Conservation (phyloP, 2,797 vertebrate species). For the Cyprinodon diabolis region DNA sequence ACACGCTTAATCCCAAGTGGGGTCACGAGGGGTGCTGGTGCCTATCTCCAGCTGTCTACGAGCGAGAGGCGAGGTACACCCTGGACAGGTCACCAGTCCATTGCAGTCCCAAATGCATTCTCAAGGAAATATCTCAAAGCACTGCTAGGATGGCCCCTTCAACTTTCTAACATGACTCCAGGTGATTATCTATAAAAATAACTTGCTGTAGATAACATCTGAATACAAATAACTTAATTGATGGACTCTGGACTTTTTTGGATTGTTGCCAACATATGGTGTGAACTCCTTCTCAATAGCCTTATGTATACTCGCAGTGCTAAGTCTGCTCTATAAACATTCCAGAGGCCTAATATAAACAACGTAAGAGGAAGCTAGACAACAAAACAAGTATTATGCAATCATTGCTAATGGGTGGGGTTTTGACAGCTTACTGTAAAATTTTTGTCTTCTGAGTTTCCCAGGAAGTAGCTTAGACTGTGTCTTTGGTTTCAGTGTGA, state of each 20-base stretch:
- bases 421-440: background rate
- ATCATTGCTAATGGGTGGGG: background rate
- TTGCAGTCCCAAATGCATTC: background rate
- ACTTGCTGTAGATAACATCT: background rate
- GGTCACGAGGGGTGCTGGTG: no score
- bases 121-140: background rate
- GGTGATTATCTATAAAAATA: background rate
- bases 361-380: background rate
- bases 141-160: background rate
- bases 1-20: no score
- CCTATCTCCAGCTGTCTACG: no score
- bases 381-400: background rate
- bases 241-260: background rate
- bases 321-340: background rate
- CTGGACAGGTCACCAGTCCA: no score
- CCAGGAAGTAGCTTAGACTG: background rate
- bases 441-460: constrained; percentile 9
- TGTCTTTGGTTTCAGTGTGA: background rate
- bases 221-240: background rate
- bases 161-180: background rate
- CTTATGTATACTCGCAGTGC: background rate
- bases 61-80: no score
- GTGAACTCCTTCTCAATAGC: background rate
- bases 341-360: background rate
- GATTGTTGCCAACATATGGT: background rate